Evolutionary conservation across 2,888 invertebrate genomes (phyloP), one percentile per base, ranked within the genome.

Genomic region (Paralinhomoeus sp.): DNA sequence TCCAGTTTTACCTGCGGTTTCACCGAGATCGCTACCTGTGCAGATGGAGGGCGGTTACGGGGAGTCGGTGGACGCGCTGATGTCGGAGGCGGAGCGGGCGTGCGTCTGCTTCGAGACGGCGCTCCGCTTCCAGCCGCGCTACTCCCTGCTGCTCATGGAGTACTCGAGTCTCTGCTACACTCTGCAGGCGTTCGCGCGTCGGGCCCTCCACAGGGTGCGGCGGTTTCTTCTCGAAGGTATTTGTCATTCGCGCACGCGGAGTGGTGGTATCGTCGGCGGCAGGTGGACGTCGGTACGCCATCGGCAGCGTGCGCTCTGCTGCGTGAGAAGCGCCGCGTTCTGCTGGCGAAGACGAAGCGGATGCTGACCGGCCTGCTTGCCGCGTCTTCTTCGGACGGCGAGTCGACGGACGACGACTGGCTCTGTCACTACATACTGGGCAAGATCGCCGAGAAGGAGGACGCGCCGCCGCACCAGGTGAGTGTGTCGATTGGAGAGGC

Each of bases 361-460:
- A 37, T 42, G n/a, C 47, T 44, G 36, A 18, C 23, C 5, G 34
- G 40, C 34, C 38, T 23, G 18, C 34, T 40, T n/a, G 9, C 17
- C 13, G 21, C 37, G 18, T 7, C 23, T n/a, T 12, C 22, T 18
- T 23, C 18, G 24, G 24, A n/a, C 39, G 64, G 69, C 0, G 60
- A 60, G 2, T 59, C 57, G 42, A 74, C 75, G 49, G 84, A 85
- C 59, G 87, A 89, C 58, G 72, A 78, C 45, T 91, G 89, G 89
- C 68, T 87, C 33, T 77, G 80, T 57, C 80, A 82, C 62, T 89
- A 87, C 60, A 84, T 89, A 79, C 68, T 89, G n/a, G 89, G 84
- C 0, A 91, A 91, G 72, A 78, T 87, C 43, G 74, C 78, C 0
- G 87, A 89, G 63, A 91, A 89, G 60, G 73, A 74, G 47, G 2